phyloP scores from a whole-genome alignment of 1,140 invertebrate genomes.

The Drosophila miranda region DNA sequence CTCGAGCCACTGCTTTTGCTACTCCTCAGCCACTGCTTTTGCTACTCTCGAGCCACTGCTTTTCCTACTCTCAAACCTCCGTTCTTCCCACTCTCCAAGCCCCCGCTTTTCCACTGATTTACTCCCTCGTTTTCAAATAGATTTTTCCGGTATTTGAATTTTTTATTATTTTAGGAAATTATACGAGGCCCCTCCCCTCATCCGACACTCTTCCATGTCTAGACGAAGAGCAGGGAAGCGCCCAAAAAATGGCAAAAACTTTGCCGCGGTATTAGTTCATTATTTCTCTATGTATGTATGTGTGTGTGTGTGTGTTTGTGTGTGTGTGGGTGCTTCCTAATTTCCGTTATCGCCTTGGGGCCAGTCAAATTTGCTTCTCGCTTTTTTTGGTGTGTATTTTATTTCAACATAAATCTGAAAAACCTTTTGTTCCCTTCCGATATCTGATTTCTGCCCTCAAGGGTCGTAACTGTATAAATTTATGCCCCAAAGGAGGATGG shows the following conservation, averaged over 20 bases:
- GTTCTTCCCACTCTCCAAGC: background rate
- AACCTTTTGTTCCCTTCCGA: constrained; percentile 20
- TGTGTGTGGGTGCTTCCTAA: too few species aligned
- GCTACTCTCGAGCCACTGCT: too few species aligned
- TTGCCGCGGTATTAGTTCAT: too few species aligned
- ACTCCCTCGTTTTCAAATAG: constrained; percentile 47
- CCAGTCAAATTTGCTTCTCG: background rate
- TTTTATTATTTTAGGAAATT: constrained; percentile 36
- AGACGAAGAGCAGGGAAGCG: too few species aligned
- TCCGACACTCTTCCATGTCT: too few species aligned
- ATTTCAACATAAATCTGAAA: constrained; percentile 14
- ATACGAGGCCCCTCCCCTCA: too few species aligned
- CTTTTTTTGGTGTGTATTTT: constrained; percentile 5
- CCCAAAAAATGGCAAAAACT: too few species aligned
- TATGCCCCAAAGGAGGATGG: constrained; percentile 3
- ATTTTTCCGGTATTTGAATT: constrained; percentile 56
- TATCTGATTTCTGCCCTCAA: constrained; percentile 17
- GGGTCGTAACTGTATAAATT: background rate
- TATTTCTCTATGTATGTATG: too few species aligned
- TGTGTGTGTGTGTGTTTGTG: too few species aligned
- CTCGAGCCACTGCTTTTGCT: background rate
- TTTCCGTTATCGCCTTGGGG: constrained; percentile 5
- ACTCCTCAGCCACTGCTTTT: constrained; percentile 2
- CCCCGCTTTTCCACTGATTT: background rate
- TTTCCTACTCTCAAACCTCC: background rate